Percentiles rank a stretch among this genome's conserved stretches.
These are phyloP conservation scores for Barnardius zonarius DNA, from an alignment of 2,113 vertebrate species.

Conservation along the genomic window DNA sequence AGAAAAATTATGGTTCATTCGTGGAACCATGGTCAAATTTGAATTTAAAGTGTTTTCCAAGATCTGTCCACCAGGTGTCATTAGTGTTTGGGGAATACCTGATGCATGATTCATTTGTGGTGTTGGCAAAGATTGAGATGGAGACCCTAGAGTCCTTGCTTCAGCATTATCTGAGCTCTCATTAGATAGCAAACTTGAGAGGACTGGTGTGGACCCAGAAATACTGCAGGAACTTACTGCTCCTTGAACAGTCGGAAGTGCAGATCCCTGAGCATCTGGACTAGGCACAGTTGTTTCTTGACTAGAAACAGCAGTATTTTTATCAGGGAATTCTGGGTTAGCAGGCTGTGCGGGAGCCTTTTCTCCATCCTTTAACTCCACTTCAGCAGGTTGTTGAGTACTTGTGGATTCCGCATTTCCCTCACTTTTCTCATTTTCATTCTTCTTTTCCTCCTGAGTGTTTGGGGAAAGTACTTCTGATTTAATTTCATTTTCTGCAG, in stretches of 20 bases:
- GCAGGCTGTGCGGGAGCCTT: conserved; percentile 19
- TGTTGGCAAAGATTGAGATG: conserved; percentile 73
- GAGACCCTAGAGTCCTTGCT: conserved; percentile 74
- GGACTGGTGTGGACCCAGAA: conserved; percentile 79
- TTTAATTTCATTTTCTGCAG: conserved; percentile 68
- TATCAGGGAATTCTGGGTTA: conserved; percentile 53
- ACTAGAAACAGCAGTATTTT: conserved; percentile 21
- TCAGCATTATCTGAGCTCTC: conserved; percentile 81
- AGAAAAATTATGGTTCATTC: conserved; percentile 77
- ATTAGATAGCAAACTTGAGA: conserved; percentile 85
- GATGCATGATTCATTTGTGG: conserved; percentile 72
- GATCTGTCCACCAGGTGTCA: conserved; percentile 70
- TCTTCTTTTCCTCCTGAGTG: conserved; percentile 68
- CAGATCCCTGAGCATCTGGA: conserved; percentile 58
- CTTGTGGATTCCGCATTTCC: conserved; percentile 38
- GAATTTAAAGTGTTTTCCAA: conserved; percentile 74
- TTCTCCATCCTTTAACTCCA: conserved; percentile 70
- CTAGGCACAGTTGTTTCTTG: conserved; percentile 61
- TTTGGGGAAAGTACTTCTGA: conserved; percentile 72
- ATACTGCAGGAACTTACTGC: conserved; percentile 67
- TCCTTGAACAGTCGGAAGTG: conserved; percentile 55
- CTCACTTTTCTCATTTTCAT: conserved; percentile 68
- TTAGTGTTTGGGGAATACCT: conserved; percentile 71
- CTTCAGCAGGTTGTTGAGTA: conserved; percentile 71
- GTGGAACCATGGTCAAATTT: conserved; percentile 73